Evolutionary conservation across 2,797 vertebrate genomes (phyloP), one percentile per base, ranked within the genome.

Genomic region (Taeniopygia guttata): DNA sequence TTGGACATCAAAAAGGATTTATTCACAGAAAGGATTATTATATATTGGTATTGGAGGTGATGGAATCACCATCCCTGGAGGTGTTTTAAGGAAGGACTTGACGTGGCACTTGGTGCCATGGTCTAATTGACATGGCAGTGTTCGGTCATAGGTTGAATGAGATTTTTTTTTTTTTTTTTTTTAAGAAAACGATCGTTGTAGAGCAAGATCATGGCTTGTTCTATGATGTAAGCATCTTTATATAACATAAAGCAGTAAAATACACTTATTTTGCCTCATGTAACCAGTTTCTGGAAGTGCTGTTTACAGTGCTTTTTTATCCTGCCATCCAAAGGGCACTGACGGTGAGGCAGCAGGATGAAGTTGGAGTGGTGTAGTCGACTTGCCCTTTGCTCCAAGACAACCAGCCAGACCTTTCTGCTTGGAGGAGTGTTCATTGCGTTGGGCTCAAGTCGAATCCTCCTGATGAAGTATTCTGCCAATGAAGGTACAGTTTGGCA

Each of bases 391-490:
- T 98, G 98, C 92, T 98, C 98, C 56, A 98, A 97, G 89, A 98
- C 98, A 20, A 96, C 97, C 3, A 93, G 95, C 87, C 99, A 98
- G 96, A 99, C 98, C 8, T 97, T 99, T 80, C 97, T 98, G 13
- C 98, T 99, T 16, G 99, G 98, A 43, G 96, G 98, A 43, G 93
- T 98, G 36, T 99, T 98, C 49, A 97, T 99, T 36, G 84, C 93
- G 0, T 73, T 99, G 94, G 99, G 99, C 46, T 99, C 99, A 72
- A 98, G 98, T 97, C 98, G 99, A 73, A 98, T 99, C 77, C 96
- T 99, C 66, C 97, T 99, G 91, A 98, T 99, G 95, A 99, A 99
- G 93, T 99, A 99, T 68, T 99, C 99, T 40, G 98, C 98, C 58
- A 99, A 99, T 85, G 98, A 98, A 91, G 98, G 99, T 99, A 95